Evolutionary conservation across 2,888 invertebrate genomes (phyloP).

Genomic region (Timema podura): DNA sequence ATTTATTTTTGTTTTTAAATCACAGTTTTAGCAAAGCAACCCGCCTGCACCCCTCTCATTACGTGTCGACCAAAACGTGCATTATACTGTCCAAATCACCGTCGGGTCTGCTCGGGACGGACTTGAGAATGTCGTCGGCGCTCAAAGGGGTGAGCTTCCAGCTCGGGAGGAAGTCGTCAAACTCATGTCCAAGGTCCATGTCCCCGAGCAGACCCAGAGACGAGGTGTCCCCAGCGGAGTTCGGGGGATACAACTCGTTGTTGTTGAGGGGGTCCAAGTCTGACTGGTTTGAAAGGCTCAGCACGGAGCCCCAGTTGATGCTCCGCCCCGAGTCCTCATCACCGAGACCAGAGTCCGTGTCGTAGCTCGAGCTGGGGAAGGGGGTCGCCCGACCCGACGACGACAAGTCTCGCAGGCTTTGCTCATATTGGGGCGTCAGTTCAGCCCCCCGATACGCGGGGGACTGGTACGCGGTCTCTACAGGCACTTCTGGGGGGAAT

Average conservation of each 20-base stretch:
- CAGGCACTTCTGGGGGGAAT: conserved; percentile 37
- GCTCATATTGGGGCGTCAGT: conserved; percentile 40
- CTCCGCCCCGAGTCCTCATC: conserved; percentile 66
- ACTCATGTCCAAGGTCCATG: conserved; percentile 57
- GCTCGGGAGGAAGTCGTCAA: conserved; percentile 49
- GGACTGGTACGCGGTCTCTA: conserved; percentile 29
- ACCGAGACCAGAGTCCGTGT: conserved; percentile 36
- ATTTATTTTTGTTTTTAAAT: background rate
- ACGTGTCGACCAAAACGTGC: conserved; percentile 62
- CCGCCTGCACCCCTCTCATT: conserved; percentile 27
- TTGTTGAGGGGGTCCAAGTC: conserved; percentile 77
- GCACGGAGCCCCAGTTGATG: conserved; percentile 89
- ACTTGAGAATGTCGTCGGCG: conserved; percentile 50
- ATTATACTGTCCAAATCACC: conserved; percentile 60
- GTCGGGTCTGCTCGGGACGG: conserved; percentile 45
- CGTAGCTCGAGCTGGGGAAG: conserved; percentile 68
- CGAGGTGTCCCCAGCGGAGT: conserved; percentile 26
- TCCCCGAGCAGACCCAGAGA: conserved; percentile 37
- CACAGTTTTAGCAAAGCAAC: background rate
- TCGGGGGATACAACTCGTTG: conserved; percentile 63
- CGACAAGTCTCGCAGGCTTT: conserved; percentile 48
- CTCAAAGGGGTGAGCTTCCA: conserved; percentile 52
- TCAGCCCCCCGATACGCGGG: conserved; percentile 21
- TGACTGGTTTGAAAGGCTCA: conserved; percentile 80
- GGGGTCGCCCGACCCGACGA: conserved; percentile 65